phyloP scores from a whole-genome alignment of 2,888 invertebrate species.

The Hypomecis atomaria region DNA sequence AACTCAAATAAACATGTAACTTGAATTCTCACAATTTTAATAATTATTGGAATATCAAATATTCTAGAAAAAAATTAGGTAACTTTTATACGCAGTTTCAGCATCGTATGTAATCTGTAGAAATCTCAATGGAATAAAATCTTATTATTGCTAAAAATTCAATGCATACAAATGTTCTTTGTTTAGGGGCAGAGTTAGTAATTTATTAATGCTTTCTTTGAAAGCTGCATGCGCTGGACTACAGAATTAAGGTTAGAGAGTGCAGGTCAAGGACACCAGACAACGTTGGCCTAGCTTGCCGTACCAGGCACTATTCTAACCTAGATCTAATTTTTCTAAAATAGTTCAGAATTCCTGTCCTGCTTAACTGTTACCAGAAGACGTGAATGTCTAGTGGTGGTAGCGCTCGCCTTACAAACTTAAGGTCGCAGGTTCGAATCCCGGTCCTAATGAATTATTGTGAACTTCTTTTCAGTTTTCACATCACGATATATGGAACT shows the following conservation, averaged over 20 bases:
- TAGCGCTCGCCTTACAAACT: no score
- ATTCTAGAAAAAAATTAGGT: slow-evolving; percentile 2
- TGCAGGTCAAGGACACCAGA: slow-evolving; percentile 19
- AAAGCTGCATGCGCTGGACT: slow-evolving; percentile 28
- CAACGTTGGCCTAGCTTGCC: not conserved
- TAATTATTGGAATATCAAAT: no score
- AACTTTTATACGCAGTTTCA: not conserved
- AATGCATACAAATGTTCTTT: slow-evolving; percentile 33
- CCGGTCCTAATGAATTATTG: no score
- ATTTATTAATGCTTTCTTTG: slow-evolving; percentile 26
- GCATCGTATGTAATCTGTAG: slow-evolving; percentile 1
- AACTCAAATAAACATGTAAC: not conserved
- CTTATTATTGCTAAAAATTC: slow-evolving; percentile 26
- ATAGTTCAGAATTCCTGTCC: no score
- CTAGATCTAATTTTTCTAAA: no score
- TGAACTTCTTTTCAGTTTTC: no score
- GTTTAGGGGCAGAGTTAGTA: slow-evolving; percentile 18
- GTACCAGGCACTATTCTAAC: slow-evolving; percentile 13
- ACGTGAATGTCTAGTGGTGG: no score
- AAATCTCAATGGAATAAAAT: slow-evolving; percentile 13
- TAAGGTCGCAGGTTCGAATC: no score
- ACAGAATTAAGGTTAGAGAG: slow-evolving; percentile 2
- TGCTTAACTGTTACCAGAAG: no score
- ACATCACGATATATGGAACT: no score
- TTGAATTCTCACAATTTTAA: no score